Percentiles rank a stretch among this genome's conserved stretches.
Conservation (phyloP, 2,888 invertebrate genomes). For the Troilus luridus region DNA sequence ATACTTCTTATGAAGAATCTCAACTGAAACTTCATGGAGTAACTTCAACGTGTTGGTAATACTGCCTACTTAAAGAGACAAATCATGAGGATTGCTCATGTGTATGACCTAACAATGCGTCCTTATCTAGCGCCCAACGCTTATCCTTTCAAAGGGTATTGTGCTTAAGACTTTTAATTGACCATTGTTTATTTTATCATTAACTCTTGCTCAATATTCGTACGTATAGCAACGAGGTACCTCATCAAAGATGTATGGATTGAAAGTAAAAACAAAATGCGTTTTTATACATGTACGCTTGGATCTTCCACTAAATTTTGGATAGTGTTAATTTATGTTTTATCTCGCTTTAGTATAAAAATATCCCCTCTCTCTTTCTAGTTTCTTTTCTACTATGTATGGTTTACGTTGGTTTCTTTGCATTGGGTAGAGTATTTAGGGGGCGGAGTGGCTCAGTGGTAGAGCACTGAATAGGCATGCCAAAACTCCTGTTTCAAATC, state of each 20-base stretch:
- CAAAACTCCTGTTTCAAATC: too few relatives aligned
- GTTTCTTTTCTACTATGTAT: too few relatives aligned
- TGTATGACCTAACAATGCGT: neutral
- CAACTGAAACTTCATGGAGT: neutral
- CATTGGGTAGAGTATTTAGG: too few relatives aligned
- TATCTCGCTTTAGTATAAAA: too few relatives aligned
- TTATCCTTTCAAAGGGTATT: constrained; percentile 4
- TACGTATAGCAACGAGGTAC: neutral
- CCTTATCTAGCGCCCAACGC: constrained; percentile 8
- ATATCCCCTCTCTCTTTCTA: too few relatives aligned
- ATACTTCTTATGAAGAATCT: neutral
- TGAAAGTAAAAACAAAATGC: too few relatives aligned
- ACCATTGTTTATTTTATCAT: constrained; percentile 31
- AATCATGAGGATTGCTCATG: neutral
- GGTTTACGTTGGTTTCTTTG: too few relatives aligned
- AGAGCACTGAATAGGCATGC: too few relatives aligned
- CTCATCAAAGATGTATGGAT: neutral
- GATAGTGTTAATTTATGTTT: too few relatives aligned
- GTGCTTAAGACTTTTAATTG: constrained; percentile 22
- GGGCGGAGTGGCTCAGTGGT: too few relatives aligned
- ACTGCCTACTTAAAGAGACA: neutral
- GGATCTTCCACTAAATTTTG: too few relatives aligned
- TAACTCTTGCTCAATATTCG: constrained; percentile 22
- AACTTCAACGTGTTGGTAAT: neutral
- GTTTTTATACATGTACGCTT: too few relatives aligned